Evolutionary conservation across 2,888 invertebrate genomes (phyloP), one percentile per base, ranked within the genome.

Genomic region (Tromatobia lineatoria): DNA sequence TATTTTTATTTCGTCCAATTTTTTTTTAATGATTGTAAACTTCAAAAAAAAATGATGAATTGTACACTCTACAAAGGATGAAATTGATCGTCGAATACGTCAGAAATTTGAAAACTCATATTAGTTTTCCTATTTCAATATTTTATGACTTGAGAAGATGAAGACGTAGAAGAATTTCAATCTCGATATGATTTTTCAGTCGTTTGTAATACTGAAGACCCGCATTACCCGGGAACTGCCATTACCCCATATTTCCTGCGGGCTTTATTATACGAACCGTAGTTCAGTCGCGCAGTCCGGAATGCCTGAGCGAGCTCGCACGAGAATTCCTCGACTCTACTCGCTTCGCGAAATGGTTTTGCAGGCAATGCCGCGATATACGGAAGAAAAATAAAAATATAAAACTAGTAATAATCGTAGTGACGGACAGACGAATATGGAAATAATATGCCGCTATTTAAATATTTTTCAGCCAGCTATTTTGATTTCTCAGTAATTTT

Each of bases 241-340:
- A 25, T 57, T 57, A 20, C 64, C 34, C 64, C 38, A n/a, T 20
- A 13, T 38, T 42, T 38, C 38, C 18, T 18, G 18, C 38, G 13
- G 38, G 11, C 34, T 64, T 20, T 20, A 64, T 64, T 64, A 18
- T 64, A 38, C 38, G 64, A 64, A 38, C 64, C 38, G 64, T 38
- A 64, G 42, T 20, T 18, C 42, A n/a, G 38, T 57, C 61, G 29
- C 18, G 61, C 59, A 34, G 20, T 42, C 64, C 47, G 57, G 73
- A 25, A 74, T 74, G 61, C 47, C 76, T 66, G 66, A 67, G 76
- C 34, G 52, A 66, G n/a, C 70, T 45, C 79, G 79, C 80, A 34
- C 73, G 61, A 29, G 47, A 47, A 74, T 61, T 29, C 47, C 61
- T 61, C 80, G 80, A 64, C 23, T 38, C 64, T 42, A 15, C 71